Evolutionary conservation across 1,140 invertebrate genomes (phyloP), one percentile per base, ranked within the genome.

Genomic region (Drosophila nigrodunni): DNA sequence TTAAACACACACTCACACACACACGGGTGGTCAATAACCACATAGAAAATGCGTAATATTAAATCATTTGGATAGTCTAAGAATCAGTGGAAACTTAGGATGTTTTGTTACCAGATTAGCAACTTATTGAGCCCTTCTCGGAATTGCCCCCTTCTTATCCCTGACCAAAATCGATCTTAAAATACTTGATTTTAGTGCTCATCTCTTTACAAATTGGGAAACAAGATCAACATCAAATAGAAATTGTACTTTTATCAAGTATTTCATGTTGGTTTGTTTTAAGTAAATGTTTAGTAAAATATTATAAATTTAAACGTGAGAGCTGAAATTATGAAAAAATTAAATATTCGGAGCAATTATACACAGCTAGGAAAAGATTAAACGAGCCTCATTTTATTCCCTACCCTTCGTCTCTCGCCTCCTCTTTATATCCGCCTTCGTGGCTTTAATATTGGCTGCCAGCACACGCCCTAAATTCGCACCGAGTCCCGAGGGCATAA

Each of bases 321-420:
- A 30, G 25, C 3, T 30, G 3, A 30, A 30, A 5, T 30, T 0
- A 30, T 30, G 25, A 30, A 57, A 69, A 70, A 72, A 82, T 85
- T 69, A 86, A 86, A 72, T 86, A 82, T 87, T 78, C 78, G 77
- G 81, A 77, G 59, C 74, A 86, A 85, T 87, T 85, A 80, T 57
- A 77, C 64, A 59, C 54, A 34, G 39, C 21, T 21, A 13, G 39
- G 18, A 55, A 43, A 30, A 64, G 13, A 35, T 18, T 35, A 71
- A 46, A 43, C 44, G 35, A 43, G 34, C 4, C 15, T 50, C 47
- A 6, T 30, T 54, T 7, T n/a, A 1, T 11, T 37, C 35, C n/a
- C 21, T 37, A 25, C 11, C 11, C 50, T 15, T 21, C 44, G 10
- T 10, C 15, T 10, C 37, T 25, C 41, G 11, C 7, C 7, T 15